Base-by-base conservation (phyloP, 2,113 vertebrate genomes). In the Microcebus lehilahytsara region DNA sequence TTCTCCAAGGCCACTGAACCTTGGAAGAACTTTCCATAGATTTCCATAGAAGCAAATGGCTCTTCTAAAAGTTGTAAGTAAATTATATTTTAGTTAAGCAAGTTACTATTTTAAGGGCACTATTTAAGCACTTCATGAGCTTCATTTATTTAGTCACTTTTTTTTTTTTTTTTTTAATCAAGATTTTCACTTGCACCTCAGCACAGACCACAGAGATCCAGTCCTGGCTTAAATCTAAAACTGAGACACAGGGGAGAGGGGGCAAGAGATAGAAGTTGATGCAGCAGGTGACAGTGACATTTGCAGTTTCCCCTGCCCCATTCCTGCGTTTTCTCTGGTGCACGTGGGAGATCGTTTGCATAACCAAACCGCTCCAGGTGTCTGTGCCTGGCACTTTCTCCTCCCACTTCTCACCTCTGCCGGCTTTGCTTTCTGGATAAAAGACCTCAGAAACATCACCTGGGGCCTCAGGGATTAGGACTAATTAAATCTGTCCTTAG, bases 191-290 rank as follows among this genome's bases (percentile, higher is more conserved):
- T 53, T 37, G 23, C 53, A 37, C 42, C 3, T 83, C 32, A 1
- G 69, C 53, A 20, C n/a, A 56, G 11, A 19, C 51, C 37, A 30
- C 12, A 23, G 69, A 62, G 58, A 58, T 12, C 22, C 10, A 4
- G 25, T n/a, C 62, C 37, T 46, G 34, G 62, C 37, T 92, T 64
- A 19, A n/a, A 56, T 84, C 53, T n/a, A 42, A 78, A 37, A 51
- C 60, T 23, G 60, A 72, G 69, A 58, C 7, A 2, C 14, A 5
- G 8, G 49, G 49, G 9, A 11, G 49, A 0, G 2, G 53, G 46
- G 60, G 78, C 40, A 14, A 16, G 78, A 79, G 40, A 53, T 62
- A 51, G 40, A 53, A n/a, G 34, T 7, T 0, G 9, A 22, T 23
- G 32, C 3, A 0, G 27, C 0, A 40, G 42, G 62, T 62, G 85